A percentile compares a stretch with the other conserved stretches of the same genome.
These are phyloP conservation scores for Drosophila hamatofila DNA, from an alignment of 2,888 invertebrate genomes.

Conservation along the genomic window DNA sequence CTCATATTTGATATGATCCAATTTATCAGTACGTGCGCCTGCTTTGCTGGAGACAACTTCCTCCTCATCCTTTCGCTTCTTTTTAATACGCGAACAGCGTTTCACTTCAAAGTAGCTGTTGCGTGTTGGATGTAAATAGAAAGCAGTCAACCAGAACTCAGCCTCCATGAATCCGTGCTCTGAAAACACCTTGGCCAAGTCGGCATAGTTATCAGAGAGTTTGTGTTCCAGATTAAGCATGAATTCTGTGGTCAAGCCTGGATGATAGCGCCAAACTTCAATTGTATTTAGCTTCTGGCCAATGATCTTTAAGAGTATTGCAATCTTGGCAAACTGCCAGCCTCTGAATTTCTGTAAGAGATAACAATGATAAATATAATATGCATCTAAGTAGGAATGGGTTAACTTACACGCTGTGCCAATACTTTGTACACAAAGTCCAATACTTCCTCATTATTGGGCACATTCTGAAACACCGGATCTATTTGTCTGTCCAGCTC, in stretches of 20 bases:
- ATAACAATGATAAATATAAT: neutral
- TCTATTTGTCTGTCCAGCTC: slow-evolving; percentile 71
- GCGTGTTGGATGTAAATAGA: slow-evolving; percentile 79
- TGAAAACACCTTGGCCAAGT: slow-evolving; percentile 79
- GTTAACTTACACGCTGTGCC: slow-evolving; percentile 67
- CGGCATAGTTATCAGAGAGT: slow-evolving; percentile 77
- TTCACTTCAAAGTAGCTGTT: slow-evolving; percentile 73
- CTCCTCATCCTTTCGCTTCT: slow-evolving; percentile 61
- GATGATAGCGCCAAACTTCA: slow-evolving; percentile 83
- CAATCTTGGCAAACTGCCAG: slow-evolving; percentile 83
- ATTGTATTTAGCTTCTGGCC: slow-evolving; percentile 80
- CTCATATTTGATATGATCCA: slow-evolving; percentile 72
- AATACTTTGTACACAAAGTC: slow-evolving; percentile 75
- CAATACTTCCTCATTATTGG: slow-evolving; percentile 76
- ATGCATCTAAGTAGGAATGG: neutral
- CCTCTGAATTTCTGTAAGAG: slow-evolving; percentile 72
- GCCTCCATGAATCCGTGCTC: slow-evolving; percentile 82
- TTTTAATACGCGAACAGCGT: slow-evolving; percentile 78
- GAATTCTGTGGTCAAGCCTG: slow-evolving; percentile 79
- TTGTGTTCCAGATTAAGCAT: slow-evolving; percentile 79
- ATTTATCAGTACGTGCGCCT: slow-evolving; percentile 26
- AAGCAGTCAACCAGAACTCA: slow-evolving; percentile 83
- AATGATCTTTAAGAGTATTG: slow-evolving; percentile 79
- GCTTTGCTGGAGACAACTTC: slow-evolving; percentile 14
- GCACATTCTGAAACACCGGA: slow-evolving; percentile 81